Base-by-base conservation (phyloP, 1,140 invertebrate genomes). In the Heliothis virescens region DNA sequence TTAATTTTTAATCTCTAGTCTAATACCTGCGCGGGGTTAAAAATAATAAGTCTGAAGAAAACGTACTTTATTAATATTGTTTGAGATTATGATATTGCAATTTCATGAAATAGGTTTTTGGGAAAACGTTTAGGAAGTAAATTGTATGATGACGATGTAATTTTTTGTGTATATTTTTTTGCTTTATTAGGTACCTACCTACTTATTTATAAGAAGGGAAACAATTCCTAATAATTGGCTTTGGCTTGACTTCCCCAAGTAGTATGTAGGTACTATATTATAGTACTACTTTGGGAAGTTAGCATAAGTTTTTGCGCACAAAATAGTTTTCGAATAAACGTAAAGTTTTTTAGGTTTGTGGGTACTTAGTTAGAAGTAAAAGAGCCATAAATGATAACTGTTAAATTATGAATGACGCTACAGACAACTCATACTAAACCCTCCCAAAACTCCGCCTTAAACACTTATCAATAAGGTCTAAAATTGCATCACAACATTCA, bases 1-100 rank as follows among this genome's bases (percentile, higher is more conserved):
- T 76, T 67, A 76, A 76, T 80, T 80, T 80, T 76, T 76, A 76
- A 80, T 80, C 79, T 76, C 12, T 16, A 62, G n/a, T 41, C 48
- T 47, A 60, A 69, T 52, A 52, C 47, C 16, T 29, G 15, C 26
- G 26, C n/a, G 13, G 52, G 29, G 71, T 57, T 71, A 72, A 72
- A 34, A 48, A 60, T 62, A 74, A 74, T 48, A 74, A 74, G 21
- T 74, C 55, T n/a, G 29, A 47, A 26, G n/a, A 26, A 48, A 47
- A 47, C 13, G 15, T 21, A 41, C 34, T 60, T 74, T 41, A 26
- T 50, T 60, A 60, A 41, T 74, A 41, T 74, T 48, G 41, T 60
- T 50, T 41, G 5, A 26, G 16, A 60, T 50, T 55, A 74, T 60
- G 53, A 55, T 57, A 34, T 72, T 57, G 67, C 47, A 71, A 10